Evolutionary conservation across 2,797 vertebrate genomes (phyloP).

Genomic region (Enteromius paludinosus): DNA sequence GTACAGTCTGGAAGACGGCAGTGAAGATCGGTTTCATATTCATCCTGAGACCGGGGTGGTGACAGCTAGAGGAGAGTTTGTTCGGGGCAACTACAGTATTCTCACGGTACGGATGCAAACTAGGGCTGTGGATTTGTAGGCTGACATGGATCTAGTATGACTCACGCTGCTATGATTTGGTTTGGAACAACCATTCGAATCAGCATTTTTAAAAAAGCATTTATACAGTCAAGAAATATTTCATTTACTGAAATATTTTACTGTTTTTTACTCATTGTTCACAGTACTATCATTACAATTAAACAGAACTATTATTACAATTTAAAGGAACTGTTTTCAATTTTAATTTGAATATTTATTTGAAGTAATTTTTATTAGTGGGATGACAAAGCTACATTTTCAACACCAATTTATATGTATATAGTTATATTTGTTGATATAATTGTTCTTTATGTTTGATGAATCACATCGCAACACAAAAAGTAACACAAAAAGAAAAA

Average conservation of each 20-base stretch:
- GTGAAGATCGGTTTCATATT: constrained; percentile 80
- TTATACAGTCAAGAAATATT: too few relatives aligned
- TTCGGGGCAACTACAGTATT: constrained; percentile 89
- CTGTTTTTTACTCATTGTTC: not conserved
- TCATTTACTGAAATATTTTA: not conserved
- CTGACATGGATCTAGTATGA: not conserved
- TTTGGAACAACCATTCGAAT: not conserved
- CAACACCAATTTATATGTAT: not conserved
- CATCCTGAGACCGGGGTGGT: constrained; percentile 83
- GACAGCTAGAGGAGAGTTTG: constrained; percentile 82
- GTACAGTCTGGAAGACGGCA: constrained; percentile 85
- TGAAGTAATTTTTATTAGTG: not conserved
- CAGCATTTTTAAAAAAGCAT: not conserved
- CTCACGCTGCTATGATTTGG: not conserved
- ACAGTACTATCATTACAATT: not conserved
- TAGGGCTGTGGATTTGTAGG: not conserved
- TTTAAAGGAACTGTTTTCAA: not conserved
- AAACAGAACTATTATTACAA: not conserved
- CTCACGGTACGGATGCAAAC: constrained; percentile 79
- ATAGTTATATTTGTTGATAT: not conserved
- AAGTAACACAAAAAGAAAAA: not conserved
- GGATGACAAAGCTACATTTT: not conserved
- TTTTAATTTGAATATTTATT: not conserved
- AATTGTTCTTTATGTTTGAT: not conserved
- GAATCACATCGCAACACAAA: not conserved